Evolutionary conservation across 2,113 vertebrate genomes (phyloP), one percentile per base, ranked within the genome.

Genomic region (Cichladusa arquata): DNA sequence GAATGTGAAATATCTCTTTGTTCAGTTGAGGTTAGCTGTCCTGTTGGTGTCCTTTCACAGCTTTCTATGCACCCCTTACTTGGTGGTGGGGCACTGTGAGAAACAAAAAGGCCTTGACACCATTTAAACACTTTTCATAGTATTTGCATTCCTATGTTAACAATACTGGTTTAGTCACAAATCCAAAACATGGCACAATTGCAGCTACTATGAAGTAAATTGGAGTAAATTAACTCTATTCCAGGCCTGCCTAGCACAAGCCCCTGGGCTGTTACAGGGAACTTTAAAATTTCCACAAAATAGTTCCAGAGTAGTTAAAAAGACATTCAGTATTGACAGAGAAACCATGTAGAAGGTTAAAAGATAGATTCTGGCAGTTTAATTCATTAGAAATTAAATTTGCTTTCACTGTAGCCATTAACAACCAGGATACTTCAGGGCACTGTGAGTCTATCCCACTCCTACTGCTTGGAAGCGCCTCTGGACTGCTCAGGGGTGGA

Each of bases 1-100:
- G 6, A 15, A 45, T 50, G 12, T 31, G 13, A 24, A 19, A 45
- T 60, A 72, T 40, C 8, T 7, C 22, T 58, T 42, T 24, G 3
- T 13, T 81, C 8, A 1, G 4, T 1, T 60, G 38, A 25, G 16
- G 25, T 42, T 36, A 78, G 13, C 18, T 73, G 7, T 65, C 20
- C 26, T 3, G 2, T 14, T n/a, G 0, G 0, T 28, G 13, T 31
- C 8, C 11, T n/a, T 25, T 69, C 13, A 24, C 14, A 65, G 3
- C 3, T 74, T 34, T 31, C 40, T 44, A 12, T 23, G 20, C 8
- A 38, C 6, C 5, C 6, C 15, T 4, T 61, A 17, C 36, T 45
- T 0, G 0, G 7, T 47, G 11, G 19, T 56, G 9, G 17, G 17
- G 3, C 5, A 36, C 7, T 0, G 0, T 4, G 40, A 76, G 47